A percentile compares a stretch with the other conserved stretches of the same genome.
Conservation (phyloP, 2,797 vertebrate genomes). For the Fundulus diaphanus region DNA sequence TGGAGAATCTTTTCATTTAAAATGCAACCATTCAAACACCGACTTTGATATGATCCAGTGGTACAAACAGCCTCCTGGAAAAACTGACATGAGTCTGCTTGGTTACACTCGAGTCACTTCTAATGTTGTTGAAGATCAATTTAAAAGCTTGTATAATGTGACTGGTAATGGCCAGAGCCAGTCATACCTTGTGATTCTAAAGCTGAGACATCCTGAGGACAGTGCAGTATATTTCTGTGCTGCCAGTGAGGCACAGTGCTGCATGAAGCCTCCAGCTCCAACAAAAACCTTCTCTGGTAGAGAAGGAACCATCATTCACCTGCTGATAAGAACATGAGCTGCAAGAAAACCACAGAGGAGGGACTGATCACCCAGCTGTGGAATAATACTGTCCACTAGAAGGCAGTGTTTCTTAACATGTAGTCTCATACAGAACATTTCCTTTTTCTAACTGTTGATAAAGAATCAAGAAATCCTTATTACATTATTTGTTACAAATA, state of each 20-base stretch:
- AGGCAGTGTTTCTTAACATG: conserved; percentile 20
- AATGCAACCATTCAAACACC: conserved; percentile 46
- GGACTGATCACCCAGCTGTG: conserved; percentile 14
- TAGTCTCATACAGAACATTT: too few relatives aligned
- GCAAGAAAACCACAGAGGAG: conserved; percentile 15
- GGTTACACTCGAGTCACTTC: neutral
- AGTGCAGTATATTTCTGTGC: conserved; percentile 31
- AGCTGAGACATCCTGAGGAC: conserved; percentile 15
- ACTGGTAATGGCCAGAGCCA: conserved; percentile 26
- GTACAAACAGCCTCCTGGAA: conserved; percentile 21
- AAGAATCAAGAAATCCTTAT: too few relatives aligned
- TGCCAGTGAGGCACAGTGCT: conserved; percentile 22
- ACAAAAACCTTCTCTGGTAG: conserved; percentile 30
- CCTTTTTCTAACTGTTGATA: too few relatives aligned
- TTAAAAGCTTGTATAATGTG: conserved; percentile 20
- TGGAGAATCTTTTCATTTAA: conserved; percentile 6
- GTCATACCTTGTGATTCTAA: conserved; percentile 22
- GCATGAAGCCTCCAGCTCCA: neutral
- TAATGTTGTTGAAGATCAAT: conserved; percentile 1
- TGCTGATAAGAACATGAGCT: conserved; percentile 19
- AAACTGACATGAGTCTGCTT: conserved; percentile 34
- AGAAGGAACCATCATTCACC: neutral
- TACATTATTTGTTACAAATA: too few relatives aligned
- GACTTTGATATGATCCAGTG: conserved; percentile 44
- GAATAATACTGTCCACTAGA: conserved; percentile 23